A percentile compares a stretch with the other conserved stretches of the same genome.
phyloP scores from a whole-genome alignment of 2,888 invertebrate genomes.

The Chaitophorus viminalis region DNA sequence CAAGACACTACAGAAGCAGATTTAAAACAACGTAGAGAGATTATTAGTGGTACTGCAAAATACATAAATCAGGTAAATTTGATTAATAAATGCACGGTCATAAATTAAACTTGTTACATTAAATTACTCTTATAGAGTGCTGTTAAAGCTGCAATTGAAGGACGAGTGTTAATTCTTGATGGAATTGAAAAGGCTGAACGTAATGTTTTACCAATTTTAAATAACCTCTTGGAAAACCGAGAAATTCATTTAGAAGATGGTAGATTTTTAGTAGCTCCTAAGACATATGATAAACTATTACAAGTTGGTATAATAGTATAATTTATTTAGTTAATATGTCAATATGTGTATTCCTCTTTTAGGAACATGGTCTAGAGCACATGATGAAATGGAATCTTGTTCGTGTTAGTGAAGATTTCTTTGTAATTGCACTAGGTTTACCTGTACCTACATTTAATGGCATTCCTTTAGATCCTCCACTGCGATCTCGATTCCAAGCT shows the following conservation, averaged over 20 bases:
- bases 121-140: conserved; percentile 76
- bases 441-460: conserved; percentile 90
- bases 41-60: conserved; percentile 84
- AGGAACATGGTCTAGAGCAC: conserved; percentile 84
- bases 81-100: conserved; percentile 4
- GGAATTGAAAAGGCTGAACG: conserved; percentile 98
- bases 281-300: conserved; percentile 88
- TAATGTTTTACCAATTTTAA: conserved; percentile 94
- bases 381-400: conserved; percentile 88
- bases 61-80: conserved; percentile 88
- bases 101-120: conserved; percentile 23
- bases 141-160: conserved; percentile 89
- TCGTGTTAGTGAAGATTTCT: conserved; percentile 90
- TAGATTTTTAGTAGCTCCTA: conserved; percentile 87
- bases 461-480: conserved; percentile 94
- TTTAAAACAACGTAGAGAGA: conserved; percentile 94
- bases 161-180: conserved; percentile 88
- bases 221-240: conserved; percentile 94
- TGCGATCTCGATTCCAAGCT: conserved; percentile 94
- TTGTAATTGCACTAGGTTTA: conserved; percentile 91
- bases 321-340: neutral
- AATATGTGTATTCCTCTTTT: conserved; percentile 63
- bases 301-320: conserved; percentile 71
- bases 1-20: conserved; percentile 97
- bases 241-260: conserved; percentile 99